Base-by-base conservation (phyloP, 2,797 vertebrate genomes). In the Loris lydekkerianus region DNA sequence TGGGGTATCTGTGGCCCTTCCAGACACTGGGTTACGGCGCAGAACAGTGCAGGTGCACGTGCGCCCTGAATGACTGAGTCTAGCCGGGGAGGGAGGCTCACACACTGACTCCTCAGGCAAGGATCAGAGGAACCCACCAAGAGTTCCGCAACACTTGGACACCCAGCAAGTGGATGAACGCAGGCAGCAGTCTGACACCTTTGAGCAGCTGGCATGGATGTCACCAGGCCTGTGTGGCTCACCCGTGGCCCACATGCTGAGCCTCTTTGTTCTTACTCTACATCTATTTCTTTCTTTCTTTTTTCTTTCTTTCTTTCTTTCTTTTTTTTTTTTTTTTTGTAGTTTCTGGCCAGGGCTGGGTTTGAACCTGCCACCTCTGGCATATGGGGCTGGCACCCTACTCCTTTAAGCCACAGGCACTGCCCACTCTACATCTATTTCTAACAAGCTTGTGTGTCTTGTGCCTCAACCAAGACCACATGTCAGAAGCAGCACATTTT, bases 111-210 rank as follows among this genome's bases (percentile, higher is more conserved):
- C 25, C 6, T 2, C 61, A 49, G 25, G 27, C 3, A 15, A 72
- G 23, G 43, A 5, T 31, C 27, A 1, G 29, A n/a, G 61, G 53
- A 58, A 37, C 49, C 49, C 15, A 20, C 61, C 21, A 1, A 43
- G 63, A 53, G 34, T 2, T 0, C 60, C 37, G 11, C 21, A 27
- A 49, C 5, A 5, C 23, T 1, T 0, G n/a, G 14, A 31, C 10
- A 13, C 40, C 34, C 29, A 10, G 25, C 0, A 0, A 25, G 25
- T 10, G 13, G 21, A 29, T 40, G 23, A 18, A 18, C 37, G 8
- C 31, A 21, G 3, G n/a, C 7, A 21, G 53, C 31, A 8, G 0
- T 7, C 17, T 46, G 31, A 13, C 0, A 3, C 17, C 1, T 1
- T 31, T 27, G 25, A 40, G 20, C 2, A 7, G 37, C 25, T 29